Conservation (phyloP, 2,888 invertebrate genomes). For the Auanema sp. region DNA sequence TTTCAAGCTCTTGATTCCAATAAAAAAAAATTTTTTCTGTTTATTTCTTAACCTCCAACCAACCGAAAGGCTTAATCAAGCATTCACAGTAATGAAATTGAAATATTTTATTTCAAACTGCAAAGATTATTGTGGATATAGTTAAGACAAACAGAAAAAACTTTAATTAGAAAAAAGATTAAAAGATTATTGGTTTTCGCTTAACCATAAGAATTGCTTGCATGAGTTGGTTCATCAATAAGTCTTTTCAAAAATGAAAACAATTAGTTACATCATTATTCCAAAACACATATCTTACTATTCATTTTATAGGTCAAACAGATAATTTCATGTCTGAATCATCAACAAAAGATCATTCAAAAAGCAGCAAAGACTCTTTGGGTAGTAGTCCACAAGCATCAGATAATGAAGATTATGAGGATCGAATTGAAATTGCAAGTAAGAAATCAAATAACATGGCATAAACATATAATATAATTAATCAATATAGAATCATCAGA, state of each 20-base stretch:
- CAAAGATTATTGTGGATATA: not conserved
- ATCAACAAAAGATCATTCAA: too few relatives aligned
- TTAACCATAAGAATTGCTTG: too few relatives aligned
- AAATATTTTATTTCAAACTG: not conserved
- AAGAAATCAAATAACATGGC: conserved; percentile 6
- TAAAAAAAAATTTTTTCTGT: too few relatives aligned
- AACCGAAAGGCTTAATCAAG: not conserved
- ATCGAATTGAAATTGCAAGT: conserved; percentile 16
- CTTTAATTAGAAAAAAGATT: not conserved
- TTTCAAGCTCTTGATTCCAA: too few relatives aligned
- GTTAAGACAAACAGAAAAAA: not conserved
- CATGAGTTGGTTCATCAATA: too few relatives aligned
- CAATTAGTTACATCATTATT: too few relatives aligned
- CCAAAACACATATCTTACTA: too few relatives aligned
- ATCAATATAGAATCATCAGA: not conserved
- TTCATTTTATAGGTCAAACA: too few relatives aligned
- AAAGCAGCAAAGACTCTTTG: too few relatives aligned
- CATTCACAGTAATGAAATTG: not conserved
- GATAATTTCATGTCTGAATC: too few relatives aligned
- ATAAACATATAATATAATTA: not conserved
- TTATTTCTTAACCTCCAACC: too few relatives aligned
- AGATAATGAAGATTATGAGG: conserved; percentile 3
- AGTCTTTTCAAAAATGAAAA: too few relatives aligned
- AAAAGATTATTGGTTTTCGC: not conserved
- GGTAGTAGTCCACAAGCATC: conserved; percentile 3